phyloP scores from a whole-genome alignment of 2,888 invertebrate genomes.

The Frankliniella fusca region DNA sequence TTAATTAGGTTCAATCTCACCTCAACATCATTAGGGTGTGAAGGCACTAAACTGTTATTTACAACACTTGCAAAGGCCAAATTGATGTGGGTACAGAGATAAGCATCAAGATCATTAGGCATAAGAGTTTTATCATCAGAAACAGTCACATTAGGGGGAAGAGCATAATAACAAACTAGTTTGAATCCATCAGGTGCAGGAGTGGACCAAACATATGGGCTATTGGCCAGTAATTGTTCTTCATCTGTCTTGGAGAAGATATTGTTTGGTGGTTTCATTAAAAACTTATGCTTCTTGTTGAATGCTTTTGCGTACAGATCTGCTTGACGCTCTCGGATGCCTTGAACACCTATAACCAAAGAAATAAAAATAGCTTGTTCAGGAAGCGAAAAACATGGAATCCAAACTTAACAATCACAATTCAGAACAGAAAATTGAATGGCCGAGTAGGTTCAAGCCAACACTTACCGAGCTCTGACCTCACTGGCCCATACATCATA shows the following conservation, averaged over 20 bases:
- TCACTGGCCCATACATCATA: conserved; percentile 37
- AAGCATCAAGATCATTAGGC: conserved; percentile 61
- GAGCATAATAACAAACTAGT: conserved; percentile 68
- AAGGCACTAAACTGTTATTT: conserved; percentile 58
- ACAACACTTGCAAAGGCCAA: conserved; percentile 66
- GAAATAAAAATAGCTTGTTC: not conserved
- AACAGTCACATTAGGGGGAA: conserved; percentile 49
- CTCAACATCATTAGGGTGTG: conserved; percentile 44
- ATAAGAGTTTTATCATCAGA: conserved; percentile 46
- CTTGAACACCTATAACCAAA: not conserved
- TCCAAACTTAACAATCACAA: too few species aligned
- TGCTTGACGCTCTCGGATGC: not conserved
- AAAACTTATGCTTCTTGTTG: not conserved
- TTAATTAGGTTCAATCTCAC: conserved; percentile 34
- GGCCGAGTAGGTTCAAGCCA: not conserved
- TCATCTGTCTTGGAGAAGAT: not conserved
- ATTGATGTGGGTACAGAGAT: conserved; percentile 79
- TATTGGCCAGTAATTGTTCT: not conserved
- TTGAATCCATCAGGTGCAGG: conserved; percentile 37
- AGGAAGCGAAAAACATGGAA: not conserved
- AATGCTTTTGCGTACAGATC: not conserved
- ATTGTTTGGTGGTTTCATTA: not conserved
- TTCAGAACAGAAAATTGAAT: not conserved
- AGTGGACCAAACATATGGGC: not conserved
- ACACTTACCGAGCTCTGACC: not conserved